These are phyloP conservation scores for Quadroppia sp. DNA, from an alignment of 2,888 invertebrate species.

Conservation along the genomic window DNA sequence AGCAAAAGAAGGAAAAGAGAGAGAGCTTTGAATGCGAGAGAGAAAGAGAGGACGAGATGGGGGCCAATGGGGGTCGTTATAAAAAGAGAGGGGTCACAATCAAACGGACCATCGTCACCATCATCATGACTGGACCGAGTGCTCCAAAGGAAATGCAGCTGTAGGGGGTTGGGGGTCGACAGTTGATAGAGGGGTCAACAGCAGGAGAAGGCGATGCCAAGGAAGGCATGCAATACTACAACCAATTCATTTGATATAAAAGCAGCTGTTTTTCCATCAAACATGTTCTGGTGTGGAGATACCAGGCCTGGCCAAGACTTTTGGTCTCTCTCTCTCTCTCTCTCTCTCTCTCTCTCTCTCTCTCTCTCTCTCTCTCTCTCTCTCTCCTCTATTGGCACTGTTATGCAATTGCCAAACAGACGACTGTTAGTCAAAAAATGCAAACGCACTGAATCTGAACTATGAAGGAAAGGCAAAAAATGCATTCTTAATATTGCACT, in stretches of 20 bases:
- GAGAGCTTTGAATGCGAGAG: background rate
- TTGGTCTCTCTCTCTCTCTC: no score
- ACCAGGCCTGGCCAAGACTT: constrained; percentile 8
- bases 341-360: no score
- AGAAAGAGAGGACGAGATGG: constrained; percentile 7
- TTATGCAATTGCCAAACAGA: background rate
- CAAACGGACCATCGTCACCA: constrained; percentile 19
- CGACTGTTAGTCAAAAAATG: background rate
- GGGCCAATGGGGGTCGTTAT: constrained; percentile 8
- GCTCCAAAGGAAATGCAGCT: constrained; percentile 30
- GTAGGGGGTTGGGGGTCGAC: constrained; percentile 4
- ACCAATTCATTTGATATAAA: constrained; percentile 28
- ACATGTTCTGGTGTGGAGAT: background rate
- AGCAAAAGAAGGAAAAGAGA: constrained; percentile 31
- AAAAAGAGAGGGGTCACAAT: constrained; percentile 33
- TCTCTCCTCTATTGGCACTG: background rate
- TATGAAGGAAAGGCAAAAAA: background rate
- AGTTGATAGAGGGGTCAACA: constrained; percentile 34
- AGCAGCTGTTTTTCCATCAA: constrained; percentile 35
- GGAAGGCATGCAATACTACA: constrained; percentile 25
- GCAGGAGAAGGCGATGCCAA: constrained; percentile 39
- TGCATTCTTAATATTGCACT: background rate
- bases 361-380: no score
- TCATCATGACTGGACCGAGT: constrained; percentile 26
- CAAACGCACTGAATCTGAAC: background rate